Base-by-base conservation (phyloP, 2,113 vertebrate species). In the Archocentrus centrarchus region DNA sequence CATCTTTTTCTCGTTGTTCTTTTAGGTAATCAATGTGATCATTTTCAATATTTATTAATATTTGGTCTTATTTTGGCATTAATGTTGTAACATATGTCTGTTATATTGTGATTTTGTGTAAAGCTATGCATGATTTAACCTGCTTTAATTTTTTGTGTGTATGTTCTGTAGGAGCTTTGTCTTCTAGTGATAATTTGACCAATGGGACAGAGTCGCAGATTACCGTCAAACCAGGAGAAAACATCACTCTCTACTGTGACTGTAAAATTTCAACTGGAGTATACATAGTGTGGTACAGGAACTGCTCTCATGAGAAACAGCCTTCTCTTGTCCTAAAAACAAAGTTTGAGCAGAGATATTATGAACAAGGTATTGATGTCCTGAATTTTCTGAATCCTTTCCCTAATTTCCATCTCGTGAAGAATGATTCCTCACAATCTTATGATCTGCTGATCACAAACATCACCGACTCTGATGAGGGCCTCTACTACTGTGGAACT, bases 401-500 rank as follows among this genome's bases (percentile, higher is more conserved):
- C 47, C 22, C 76, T 59, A 57, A 2, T 62, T 91, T 85, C 20
- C 3, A 58, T 1, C 63, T 86, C 3, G 1, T 75, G 3, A 47
- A 4, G 2, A 90, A 92, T 18, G 0, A 68, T 47, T 68, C 64
- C 64, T 68, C 63, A 24, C 0, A 27, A 0, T 85, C 85, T n/a
- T 90, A 79, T 8, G 80, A 88, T 76, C 70, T 93, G 57, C 10
- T 78, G 7, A 93, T 93, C 18, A 14, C 9, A 18, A 91, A 88
- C 57, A 27, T 80, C 78, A 80, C 76, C 60, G n/a, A 70, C 7
- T 77, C 68, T 7, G 86, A 91, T 53, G 78, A 81, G 41, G 90
- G 93, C 1, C 58, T 90, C 53, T 93, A 91, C 82, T 90, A 80
- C 83, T 93, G 91, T 88, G 91, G 87, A 82, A 87, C 61, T 76